These are phyloP conservation scores for Piaya cayana DNA, from an alignment of 2,113 vertebrate species.

Conservation along the genomic window DNA sequence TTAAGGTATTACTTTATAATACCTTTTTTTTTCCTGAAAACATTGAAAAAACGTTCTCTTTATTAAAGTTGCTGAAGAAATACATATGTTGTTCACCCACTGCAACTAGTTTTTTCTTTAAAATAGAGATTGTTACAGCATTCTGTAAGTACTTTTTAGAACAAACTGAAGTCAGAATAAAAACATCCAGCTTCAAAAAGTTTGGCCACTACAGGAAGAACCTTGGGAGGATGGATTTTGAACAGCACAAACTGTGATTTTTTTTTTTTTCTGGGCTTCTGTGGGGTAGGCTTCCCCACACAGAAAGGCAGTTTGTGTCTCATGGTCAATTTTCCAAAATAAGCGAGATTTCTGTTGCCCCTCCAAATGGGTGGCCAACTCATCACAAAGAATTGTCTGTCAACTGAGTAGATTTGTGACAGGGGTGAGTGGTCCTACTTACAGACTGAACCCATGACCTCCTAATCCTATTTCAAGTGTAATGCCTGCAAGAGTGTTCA, in stretches of 20 bases:
- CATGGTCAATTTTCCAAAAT: slow-evolving; percentile 55
- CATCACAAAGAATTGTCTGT: slow-evolving; percentile 67
- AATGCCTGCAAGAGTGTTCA: slow-evolving; percentile 62
- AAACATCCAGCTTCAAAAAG: neutral
- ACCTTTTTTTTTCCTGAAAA: neutral
- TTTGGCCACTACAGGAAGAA: neutral
- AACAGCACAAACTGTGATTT: neutral
- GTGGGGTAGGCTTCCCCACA: slow-evolving; percentile 7
- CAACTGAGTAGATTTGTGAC: slow-evolving; percentile 67
- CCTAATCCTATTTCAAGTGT: slow-evolving; percentile 69
- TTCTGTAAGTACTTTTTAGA: neutral
- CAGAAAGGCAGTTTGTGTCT: slow-evolving; percentile 44
- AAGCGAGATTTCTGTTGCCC: slow-evolving; percentile 55
- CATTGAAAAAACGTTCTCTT: neutral
- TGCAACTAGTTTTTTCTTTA: neutral
- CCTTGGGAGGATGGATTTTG: neutral
- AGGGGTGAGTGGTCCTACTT: slow-evolving; percentile 62
- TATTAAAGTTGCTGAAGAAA: slow-evolving; percentile 23
- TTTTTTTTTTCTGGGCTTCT: neutral
- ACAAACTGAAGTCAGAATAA: neutral
- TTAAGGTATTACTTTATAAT: slow-evolving; percentile 40
- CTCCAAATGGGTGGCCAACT: slow-evolving; percentile 68
- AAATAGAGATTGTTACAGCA: neutral
- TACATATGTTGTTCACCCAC: neutral
- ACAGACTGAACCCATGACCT: slow-evolving; percentile 72